Evolutionary conservation across 2,888 invertebrate species (phyloP).

Genomic region (Callimorpha dominula): DNA sequence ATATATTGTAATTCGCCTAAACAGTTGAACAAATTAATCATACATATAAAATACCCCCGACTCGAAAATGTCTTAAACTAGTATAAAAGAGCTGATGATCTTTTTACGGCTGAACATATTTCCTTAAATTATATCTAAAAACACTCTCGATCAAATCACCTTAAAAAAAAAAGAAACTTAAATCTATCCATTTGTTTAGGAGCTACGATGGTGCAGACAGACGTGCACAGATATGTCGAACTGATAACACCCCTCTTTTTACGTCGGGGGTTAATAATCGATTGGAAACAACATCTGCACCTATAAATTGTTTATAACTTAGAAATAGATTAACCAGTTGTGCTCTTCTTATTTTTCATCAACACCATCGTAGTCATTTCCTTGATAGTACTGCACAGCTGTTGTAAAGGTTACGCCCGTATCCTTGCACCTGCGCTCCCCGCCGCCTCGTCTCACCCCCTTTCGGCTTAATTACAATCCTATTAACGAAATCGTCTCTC

Average conservation of each 20-base stretch:
- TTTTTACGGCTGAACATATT: too few species aligned
- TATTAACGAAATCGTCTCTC: conserved; percentile 74
- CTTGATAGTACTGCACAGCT: conserved; percentile 77
- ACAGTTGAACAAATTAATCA: neutral
- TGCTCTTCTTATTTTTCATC: conserved; percentile 64
- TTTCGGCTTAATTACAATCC: conserved; percentile 76
- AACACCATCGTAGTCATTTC: conserved; percentile 69
- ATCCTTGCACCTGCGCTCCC: conserved; percentile 78
- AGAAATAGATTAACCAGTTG: conserved; percentile 72
- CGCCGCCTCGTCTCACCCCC: conserved; percentile 61
- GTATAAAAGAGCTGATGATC: too few species aligned
- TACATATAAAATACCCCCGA: too few species aligned
- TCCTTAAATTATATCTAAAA: too few species aligned
- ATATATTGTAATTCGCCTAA: neutral
- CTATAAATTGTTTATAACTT: conserved; percentile 56
- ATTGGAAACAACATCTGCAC: conserved; percentile 55
- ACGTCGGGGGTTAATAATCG: conserved; percentile 27
- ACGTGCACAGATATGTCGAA: too few species aligned
- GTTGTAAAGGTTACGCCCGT: conserved; percentile 81
- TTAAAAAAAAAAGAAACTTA: too few species aligned
- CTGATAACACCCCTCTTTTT: too few species aligned
- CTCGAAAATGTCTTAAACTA: too few species aligned
- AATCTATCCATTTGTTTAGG: too few species aligned
- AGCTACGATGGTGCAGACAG: too few species aligned
- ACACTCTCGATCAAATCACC: too few species aligned